A percentile compares a stretch with the other conserved stretches of the same genome.
Conservation (phyloP, 2,888 invertebrate genomes). For the Oligia latruncula region DNA sequence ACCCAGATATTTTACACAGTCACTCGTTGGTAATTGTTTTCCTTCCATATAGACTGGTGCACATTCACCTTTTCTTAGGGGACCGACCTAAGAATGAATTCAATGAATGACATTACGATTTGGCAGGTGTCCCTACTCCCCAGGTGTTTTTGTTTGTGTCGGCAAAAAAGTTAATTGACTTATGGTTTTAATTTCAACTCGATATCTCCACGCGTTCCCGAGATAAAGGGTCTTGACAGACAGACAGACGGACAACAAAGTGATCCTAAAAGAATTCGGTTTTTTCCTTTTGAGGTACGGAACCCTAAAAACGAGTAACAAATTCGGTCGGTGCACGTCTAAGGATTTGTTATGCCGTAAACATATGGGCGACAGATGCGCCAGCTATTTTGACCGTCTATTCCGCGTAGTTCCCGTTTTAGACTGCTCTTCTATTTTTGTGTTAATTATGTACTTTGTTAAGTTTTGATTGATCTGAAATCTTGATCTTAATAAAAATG, state of each 20-base stretch:
- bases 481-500: not conserved
- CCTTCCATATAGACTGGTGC: too few species aligned
- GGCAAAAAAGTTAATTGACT: too few species aligned
- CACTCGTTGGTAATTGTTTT: too few species aligned
- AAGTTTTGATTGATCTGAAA: constrained; percentile 13
- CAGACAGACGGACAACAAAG: too few species aligned
- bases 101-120: not conserved
- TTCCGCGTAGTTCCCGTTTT: constrained; percentile 57
- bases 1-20: too few species aligned
- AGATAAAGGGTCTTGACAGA: too few species aligned
- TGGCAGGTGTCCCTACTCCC: not conserved
- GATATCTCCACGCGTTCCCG: too few species aligned
- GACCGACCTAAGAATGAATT: not conserved
- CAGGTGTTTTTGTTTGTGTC: too few species aligned
- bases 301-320: constrained; percentile 8
- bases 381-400: constrained; percentile 64
- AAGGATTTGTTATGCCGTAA: constrained; percentile 58
- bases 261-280: too few species aligned
- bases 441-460: constrained; percentile 18
- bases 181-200: too few species aligned
- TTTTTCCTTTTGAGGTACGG: too few species aligned
- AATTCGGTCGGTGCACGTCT: constrained; percentile 26
- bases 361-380: constrained; percentile 76
- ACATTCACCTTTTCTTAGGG: too few species aligned
- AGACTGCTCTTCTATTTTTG: constrained; percentile 43